Evolutionary conservation across 2,888 invertebrate genomes (phyloP), one percentile per base, ranked within the genome.

Genomic region (Drosophila nr. medialis): DNA sequence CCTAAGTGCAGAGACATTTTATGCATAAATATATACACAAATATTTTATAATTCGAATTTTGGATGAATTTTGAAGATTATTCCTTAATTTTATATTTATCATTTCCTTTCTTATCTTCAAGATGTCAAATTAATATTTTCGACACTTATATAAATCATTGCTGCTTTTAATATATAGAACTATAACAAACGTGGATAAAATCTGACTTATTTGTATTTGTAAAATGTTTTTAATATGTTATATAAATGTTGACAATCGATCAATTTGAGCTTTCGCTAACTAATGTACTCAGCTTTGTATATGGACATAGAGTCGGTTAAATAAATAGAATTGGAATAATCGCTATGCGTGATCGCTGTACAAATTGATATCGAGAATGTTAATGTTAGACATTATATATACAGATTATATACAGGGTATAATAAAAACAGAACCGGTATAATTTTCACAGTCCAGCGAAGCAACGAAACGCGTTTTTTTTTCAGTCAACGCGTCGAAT

Each of bases 401-500:
- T n/a, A n/a, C n/a, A n/a, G n/a, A n/a, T n/a, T n/a, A 40, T 40
- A 21, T 2, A 27, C 30, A 42, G 72, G 42, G 49, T 40, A 67
- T 58, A n/a, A 27, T 34, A 29, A 53, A 56, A 11, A 1, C 30
- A 55, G 62, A 64, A 55, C 50, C 62, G 34, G 58, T 27, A 36
- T 48, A 11, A 36, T 27, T 21, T 27, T 48, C 69, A 51, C 30
- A 55, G 55, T 61, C 45, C 38, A 55, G 38, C 50, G 53, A 40
- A 54, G 51, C 45, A 51, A 42, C 59, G 30, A 66, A 72, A 64
- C 73, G 54, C 63, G 79, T 62, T 62, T 68, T 45, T 72, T 30
- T 32, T 10, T 30, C 2, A 21, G 15, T 24, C 15, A 45, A 24
- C 38, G 48, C 54, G 63, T 65, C 80, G 88, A 79, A 85, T 74